Evolutionary conservation across 2,113 vertebrate genomes (phyloP).

Genomic region (Microcebus ravelobensis): DNA sequence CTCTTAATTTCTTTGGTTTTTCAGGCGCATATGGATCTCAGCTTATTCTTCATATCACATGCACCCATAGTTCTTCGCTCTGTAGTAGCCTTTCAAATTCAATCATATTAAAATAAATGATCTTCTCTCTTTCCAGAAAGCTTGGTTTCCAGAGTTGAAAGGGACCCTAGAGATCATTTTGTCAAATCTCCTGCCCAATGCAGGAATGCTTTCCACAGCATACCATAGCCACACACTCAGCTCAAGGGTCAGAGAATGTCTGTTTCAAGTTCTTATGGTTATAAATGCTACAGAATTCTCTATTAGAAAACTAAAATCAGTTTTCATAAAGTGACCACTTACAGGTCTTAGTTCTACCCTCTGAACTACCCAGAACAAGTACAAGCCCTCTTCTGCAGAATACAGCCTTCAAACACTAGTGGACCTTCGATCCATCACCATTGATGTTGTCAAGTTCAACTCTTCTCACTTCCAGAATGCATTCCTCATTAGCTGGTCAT

Average conservation of each 20-base stretch:
- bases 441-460: background rate
- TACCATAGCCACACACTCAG: background rate
- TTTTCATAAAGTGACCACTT: background rate
- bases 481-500: background rate
- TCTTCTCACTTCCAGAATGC: background rate
- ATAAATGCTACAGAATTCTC: background rate
- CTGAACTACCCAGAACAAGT: background rate
- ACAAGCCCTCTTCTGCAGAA: background rate
- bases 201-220: constrained; percentile 31
- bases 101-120: constrained; percentile 66
- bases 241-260: background rate
- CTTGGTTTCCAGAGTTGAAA: constrained; percentile 27
- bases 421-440: background rate
- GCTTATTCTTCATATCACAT: constrained; percentile 43
- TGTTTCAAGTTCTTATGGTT: background rate
- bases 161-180: constrained; percentile 49
- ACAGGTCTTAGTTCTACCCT: background rate
- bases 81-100: constrained; percentile 46
- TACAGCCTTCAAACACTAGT: background rate
- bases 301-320: background rate
- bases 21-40: constrained; percentile 53
- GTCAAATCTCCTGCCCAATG: constrained; percentile 26
- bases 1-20: constrained; percentile 18
- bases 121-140: constrained; percentile 60
- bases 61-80: constrained; percentile 15